Conservation (phyloP, 2,797 vertebrate species). For the Melanogrammus aeglefinus region DNA sequence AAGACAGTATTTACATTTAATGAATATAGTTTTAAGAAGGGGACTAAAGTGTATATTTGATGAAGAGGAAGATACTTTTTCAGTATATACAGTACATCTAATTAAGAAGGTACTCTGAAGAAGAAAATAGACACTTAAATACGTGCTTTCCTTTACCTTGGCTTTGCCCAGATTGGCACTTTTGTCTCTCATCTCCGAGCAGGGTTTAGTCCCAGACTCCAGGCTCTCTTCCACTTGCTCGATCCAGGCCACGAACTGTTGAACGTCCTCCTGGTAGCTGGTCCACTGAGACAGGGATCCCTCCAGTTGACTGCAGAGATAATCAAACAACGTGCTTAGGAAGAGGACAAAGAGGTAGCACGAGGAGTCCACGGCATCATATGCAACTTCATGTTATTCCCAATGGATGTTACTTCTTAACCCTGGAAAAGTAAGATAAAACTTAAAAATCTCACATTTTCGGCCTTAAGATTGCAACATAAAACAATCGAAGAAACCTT, state of each 20-base stretch:
- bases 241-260: slow-evolving; percentile 90
- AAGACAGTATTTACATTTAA: background rate
- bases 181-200: slow-evolving; percentile 89
- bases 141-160: slow-evolving; percentile 75
- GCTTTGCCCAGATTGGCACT: slow-evolving; percentile 84
- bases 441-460: background rate
- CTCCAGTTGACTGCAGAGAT: slow-evolving; percentile 84
- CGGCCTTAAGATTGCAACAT: background rate
- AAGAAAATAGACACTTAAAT: background rate
- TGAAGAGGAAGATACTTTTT: too few relatives aligned
- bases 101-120: background rate
- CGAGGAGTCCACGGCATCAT: background rate
- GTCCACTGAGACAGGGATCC: slow-evolving; percentile 95
- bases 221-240: slow-evolving; percentile 83
- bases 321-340: background rate
- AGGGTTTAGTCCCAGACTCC: slow-evolving; percentile 78
- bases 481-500: slow-evolving; percentile 72
- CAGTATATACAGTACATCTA: background rate
- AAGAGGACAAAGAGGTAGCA: background rate
- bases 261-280: slow-evolving; percentile 93
- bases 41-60: too few relatives aligned
- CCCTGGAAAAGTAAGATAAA: background rate
- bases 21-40: background rate
- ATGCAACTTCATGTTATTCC: background rate
- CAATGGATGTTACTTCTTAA: background rate